Percentiles rank a stretch among this genome's conserved stretches.
Conservation (phyloP, 1,140 invertebrate species). For the Drosophila repletoides region DNA sequence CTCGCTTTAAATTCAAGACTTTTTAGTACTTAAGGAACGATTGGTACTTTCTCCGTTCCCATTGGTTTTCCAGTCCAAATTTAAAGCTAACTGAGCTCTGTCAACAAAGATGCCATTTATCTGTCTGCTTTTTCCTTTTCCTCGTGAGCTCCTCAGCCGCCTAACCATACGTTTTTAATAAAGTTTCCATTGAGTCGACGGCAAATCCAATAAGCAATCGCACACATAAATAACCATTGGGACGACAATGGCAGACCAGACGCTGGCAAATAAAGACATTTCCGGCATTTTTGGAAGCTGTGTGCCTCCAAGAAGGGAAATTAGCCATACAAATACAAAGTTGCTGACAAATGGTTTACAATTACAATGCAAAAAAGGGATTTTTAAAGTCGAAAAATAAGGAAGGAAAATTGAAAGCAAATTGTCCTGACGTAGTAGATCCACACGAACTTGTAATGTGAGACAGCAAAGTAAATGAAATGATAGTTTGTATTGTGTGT, state of each 20-base stretch:
- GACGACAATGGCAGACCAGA: conserved; percentile 41
- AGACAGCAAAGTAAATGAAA: conserved; percentile 44
- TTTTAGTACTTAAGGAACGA: neutral
- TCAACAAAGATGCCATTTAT: conserved; percentile 15
- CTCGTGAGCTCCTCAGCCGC: too few relatives aligned
- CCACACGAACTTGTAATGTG: conserved; percentile 11
- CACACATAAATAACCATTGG: conserved; percentile 45
- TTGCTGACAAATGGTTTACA: conserved; percentile 78
- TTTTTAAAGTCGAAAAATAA: conserved; percentile 6
- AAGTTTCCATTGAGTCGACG: conserved; percentile 39
- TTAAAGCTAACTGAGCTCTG: conserved; percentile 2
- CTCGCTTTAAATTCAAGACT: too few relatives aligned
- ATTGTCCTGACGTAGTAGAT: conserved; percentile 49
- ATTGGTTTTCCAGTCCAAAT: neutral
- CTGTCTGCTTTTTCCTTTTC: conserved; percentile 5
- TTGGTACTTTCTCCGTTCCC: neutral
- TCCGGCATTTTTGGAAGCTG: conserved; percentile 50
- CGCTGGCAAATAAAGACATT: conserved; percentile 72
- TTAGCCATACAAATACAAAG: conserved; percentile 56
- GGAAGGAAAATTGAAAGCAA: conserved; percentile 42
- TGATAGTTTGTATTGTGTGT: conserved; percentile 30
- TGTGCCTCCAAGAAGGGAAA: conserved; percentile 21
- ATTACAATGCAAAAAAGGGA: conserved; percentile 68
- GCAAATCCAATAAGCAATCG: conserved; percentile 58
- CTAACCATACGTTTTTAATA: conserved; percentile 25